phyloP scores from a whole-genome alignment of 2,888 invertebrate genomes.

The Cryptocephalus moraei region DNA sequence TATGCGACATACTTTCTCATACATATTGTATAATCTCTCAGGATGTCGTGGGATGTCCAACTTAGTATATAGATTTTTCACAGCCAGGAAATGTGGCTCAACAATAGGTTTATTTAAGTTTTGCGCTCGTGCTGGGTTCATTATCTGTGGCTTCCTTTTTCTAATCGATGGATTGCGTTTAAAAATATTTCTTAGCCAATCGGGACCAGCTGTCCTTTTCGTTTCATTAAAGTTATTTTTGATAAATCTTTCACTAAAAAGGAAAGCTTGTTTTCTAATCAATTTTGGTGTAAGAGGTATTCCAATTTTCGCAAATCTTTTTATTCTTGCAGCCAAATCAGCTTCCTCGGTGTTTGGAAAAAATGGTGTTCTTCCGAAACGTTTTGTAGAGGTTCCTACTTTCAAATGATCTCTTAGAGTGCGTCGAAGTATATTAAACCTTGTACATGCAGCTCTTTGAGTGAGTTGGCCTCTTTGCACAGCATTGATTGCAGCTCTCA shows the following conservation, averaged over 20 bases:
- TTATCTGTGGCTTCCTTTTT: neutral
- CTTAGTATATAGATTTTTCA: neutral
- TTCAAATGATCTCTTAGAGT: too few species aligned
- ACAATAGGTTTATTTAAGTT: too few species aligned
- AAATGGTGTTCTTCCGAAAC: neutral
- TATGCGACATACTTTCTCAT: neutral
- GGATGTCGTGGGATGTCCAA: neutral
- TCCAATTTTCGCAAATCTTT: neutral
- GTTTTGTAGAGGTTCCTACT: too few species aligned
- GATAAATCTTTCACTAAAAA: neutral
- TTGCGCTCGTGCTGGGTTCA: neutral
- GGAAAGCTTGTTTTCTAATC: too few species aligned
- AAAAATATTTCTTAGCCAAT: neutral
- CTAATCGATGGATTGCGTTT: neutral
- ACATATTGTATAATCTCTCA: neutral
- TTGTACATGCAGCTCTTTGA: too few species aligned
- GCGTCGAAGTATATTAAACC: too few species aligned
- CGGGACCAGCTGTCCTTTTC: neutral
- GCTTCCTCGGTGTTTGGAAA: neutral
- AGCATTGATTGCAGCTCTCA: too few species aligned
- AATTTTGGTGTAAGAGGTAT: too few species aligned
- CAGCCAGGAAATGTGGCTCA: neutral
- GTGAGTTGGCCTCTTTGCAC: too few species aligned
- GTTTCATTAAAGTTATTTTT: neutral
- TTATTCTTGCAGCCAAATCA: neutral